These are phyloP conservation scores for Alexandromys fortis DNA, from an alignment of 2,113 vertebrate species.

Conservation along the genomic window DNA sequence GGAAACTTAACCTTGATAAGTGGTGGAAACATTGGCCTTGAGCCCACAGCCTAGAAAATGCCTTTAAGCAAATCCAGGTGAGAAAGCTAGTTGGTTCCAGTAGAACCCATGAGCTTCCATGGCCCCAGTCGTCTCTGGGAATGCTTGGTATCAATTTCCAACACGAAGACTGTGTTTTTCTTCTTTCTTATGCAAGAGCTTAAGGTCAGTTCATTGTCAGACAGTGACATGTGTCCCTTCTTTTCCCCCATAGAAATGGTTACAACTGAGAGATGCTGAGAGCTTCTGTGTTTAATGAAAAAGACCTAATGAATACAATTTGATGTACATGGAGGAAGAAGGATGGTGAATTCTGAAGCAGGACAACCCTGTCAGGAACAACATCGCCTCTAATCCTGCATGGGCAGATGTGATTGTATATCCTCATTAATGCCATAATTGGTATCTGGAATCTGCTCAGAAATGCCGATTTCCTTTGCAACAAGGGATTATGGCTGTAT, in stretches of 20 bases:
- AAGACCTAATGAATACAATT: slow-evolving; percentile 79
- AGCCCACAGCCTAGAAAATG: background rate
- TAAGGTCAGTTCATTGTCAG: slow-evolving; percentile 76
- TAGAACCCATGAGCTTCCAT: accelerated
- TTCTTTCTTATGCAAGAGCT: slow-evolving; percentile 47
- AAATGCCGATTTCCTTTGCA: slow-evolving; percentile 83
- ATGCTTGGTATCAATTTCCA: slow-evolving; percentile 70
- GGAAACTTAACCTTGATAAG: background rate
- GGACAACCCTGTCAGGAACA: slow-evolving; percentile 74
- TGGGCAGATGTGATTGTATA: slow-evolving; percentile 73
- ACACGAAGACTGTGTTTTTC: slow-evolving; percentile 68
- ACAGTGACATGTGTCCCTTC: slow-evolving; percentile 56
- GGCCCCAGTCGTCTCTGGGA: slow-evolving; percentile 13
- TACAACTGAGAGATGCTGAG: slow-evolving; percentile 78
- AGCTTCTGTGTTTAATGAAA: slow-evolving; percentile 62
- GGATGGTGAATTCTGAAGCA: slow-evolving; percentile 59
- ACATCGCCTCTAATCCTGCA: slow-evolving; percentile 71
- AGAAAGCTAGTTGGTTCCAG: background rate
- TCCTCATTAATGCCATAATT: slow-evolving; percentile 84
- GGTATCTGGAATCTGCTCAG: slow-evolving; percentile 84
- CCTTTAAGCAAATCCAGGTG: background rate
- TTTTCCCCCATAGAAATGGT: slow-evolving; percentile 67
- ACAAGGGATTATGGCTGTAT: slow-evolving; percentile 84
- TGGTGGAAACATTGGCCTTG: background rate
- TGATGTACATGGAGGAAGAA: slow-evolving; percentile 43